phyloP scores from a whole-genome alignment of 1,140 invertebrate species.

The Drosophila kepulauana region DNA sequence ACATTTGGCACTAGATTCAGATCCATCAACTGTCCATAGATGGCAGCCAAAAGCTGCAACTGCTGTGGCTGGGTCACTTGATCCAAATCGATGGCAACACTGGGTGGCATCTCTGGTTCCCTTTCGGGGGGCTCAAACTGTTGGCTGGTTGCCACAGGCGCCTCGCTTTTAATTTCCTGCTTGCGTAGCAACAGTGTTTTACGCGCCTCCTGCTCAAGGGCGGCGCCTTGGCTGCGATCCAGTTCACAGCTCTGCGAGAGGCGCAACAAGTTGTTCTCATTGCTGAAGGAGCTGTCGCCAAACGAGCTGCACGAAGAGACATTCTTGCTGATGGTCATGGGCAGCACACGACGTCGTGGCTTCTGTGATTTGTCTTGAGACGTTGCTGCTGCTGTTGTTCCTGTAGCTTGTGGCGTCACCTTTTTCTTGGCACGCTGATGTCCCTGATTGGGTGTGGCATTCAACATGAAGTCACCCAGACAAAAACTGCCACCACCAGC shows the following conservation, averaged over 20 bases:
- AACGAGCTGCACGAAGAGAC: constrained; percentile 57
- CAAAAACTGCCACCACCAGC: constrained; percentile 58
- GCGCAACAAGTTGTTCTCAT: constrained; percentile 77
- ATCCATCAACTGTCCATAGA: constrained; percentile 74
- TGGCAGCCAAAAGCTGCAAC: constrained; percentile 54
- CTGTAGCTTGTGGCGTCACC: constrained; percentile 50
- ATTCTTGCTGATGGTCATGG: constrained; percentile 74
- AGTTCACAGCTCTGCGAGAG: constrained; percentile 69
- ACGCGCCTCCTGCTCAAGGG: constrained; percentile 65
- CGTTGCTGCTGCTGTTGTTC: no score
- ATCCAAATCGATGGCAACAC: constrained; percentile 35
- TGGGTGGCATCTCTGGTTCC: neutral
- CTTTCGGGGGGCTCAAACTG: constrained; percentile 11
- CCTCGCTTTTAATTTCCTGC: constrained; percentile 69
- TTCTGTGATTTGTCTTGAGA: constrained; percentile 43
- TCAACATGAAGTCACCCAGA: constrained; percentile 69
- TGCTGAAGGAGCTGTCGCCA: constrained; percentile 78
- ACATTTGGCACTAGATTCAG: constrained; percentile 76
- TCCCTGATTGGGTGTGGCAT: constrained; percentile 55
- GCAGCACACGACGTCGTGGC: constrained; percentile 74
- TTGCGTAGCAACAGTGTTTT: constrained; percentile 62
- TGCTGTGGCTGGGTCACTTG: constrained; percentile 34
- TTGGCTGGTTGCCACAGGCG: constrained; percentile 24
- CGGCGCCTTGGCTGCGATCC: constrained; percentile 66
- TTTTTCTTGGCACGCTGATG: constrained; percentile 68